Evolutionary conservation across 1,140 invertebrate genomes (phyloP).

Genomic region (Brachystomella parvula): DNA sequence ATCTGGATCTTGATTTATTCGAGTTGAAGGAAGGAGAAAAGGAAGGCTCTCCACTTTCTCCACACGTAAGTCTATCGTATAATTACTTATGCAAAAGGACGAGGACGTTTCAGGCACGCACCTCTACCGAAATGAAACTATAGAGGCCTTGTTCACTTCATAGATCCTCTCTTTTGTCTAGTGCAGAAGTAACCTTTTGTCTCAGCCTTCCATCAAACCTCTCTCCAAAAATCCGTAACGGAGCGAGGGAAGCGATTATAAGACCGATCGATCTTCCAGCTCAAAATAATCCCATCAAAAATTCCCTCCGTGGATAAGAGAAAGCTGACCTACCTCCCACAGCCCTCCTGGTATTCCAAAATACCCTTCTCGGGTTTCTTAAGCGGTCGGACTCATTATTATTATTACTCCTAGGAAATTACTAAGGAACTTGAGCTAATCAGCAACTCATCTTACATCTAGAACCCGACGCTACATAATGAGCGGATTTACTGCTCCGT

Average conservation of each 20-base stretch:
- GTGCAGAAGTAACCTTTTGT: not conserved
- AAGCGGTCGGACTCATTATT: no score
- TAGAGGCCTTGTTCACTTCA: no score
- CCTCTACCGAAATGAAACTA: not conserved
- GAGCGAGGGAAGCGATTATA: not conserved
- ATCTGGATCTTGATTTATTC: no score
- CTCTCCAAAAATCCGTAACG: not conserved
- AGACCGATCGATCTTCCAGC: not conserved
- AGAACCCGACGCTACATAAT: no score
- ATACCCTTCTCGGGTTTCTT: no score
- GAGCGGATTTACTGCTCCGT: no score
- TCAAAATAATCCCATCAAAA: no score
- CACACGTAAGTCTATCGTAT: not conserved
- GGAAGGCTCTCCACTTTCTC: conserved; percentile 7
- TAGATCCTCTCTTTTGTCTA: not conserved
- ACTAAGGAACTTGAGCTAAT: no score
- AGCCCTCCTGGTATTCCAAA: not conserved
- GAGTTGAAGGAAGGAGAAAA: not conserved
- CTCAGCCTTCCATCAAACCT: not conserved
- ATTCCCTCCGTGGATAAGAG: not conserved
- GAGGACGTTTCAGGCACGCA: not conserved
- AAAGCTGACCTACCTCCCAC: not conserved
- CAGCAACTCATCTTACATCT: no score
- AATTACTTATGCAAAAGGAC: not conserved
- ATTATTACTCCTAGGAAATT: no score